Evolutionary conservation across 2,113 vertebrate species (phyloP).

Genomic region (Peromyscus polionotus): DNA sequence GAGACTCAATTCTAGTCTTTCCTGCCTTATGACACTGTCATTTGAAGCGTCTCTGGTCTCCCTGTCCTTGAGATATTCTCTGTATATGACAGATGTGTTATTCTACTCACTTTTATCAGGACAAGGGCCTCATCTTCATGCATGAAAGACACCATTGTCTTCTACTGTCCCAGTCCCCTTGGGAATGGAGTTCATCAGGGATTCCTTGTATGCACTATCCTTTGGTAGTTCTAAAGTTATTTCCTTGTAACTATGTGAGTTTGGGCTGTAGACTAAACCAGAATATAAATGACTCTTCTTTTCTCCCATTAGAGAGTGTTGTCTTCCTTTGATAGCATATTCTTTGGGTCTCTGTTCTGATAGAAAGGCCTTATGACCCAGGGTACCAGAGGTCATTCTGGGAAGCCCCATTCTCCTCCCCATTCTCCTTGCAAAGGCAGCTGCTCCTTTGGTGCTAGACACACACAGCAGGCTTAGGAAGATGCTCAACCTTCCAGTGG

Average conservation of each 20-base stretch:
- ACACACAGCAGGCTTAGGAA: background rate
- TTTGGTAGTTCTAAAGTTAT: slow-evolving; percentile 23
- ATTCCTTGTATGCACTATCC: background rate
- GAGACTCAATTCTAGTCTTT: background rate
- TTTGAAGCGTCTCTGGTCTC: slow-evolving; percentile 4
- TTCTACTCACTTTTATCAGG: background rate
- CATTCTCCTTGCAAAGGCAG: background rate
- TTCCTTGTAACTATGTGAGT: background rate
- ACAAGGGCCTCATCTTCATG: background rate
- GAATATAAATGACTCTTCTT: background rate
- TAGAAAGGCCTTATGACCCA: background rate
- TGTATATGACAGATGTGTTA: background rate
- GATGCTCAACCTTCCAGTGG: background rate
- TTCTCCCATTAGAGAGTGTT: background rate
- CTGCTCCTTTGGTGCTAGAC: background rate
- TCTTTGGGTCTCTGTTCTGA: slow-evolving; percentile 42
- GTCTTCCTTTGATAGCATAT: background rate
- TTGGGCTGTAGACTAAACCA: slow-evolving; percentile 12
- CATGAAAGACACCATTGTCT: background rate
- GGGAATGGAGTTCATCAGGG: background rate
- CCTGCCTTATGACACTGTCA: background rate
- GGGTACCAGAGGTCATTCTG: background rate
- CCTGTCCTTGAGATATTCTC: background rate
- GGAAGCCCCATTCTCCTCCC: background rate
- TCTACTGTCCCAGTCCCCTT: background rate